Evolutionary conservation across 92 coral and sea anemone species (phyloP).

Genomic region (Muricea muricata): DNA sequence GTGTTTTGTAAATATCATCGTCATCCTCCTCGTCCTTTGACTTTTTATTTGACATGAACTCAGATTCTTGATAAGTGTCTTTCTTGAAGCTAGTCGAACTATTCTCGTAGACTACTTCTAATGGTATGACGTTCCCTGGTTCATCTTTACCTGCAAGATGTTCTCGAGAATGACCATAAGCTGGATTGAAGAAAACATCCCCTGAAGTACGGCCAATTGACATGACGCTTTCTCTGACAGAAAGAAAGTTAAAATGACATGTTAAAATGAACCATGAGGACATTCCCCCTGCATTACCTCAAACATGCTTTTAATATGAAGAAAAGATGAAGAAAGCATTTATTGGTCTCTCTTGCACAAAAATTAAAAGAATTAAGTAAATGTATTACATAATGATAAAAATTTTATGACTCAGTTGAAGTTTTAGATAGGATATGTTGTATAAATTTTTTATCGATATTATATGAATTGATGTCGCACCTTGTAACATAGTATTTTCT

Average conservation of each 20-base stretch:
- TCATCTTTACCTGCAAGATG: constrained; percentile 22
- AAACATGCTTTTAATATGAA: too few species aligned
- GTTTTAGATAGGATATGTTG: too few species aligned
- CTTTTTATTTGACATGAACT: constrained; percentile 2
- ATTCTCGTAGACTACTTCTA: constrained; percentile 38
- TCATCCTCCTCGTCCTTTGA: constrained; percentile 75
- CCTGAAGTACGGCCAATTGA: constrained; percentile 42
- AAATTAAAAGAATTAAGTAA: too few species aligned
- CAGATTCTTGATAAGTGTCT: constrained; percentile 15
- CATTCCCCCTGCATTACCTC: too few species aligned
- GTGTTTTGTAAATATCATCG: constrained; percentile 89
- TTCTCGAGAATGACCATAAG: constrained; percentile 33
- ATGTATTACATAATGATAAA: too few species aligned
- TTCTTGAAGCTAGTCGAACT: constrained; percentile 28
- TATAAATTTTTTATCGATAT: too few species aligned
- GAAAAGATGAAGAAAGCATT: too few species aligned
- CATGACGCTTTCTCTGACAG: constrained; percentile 45
- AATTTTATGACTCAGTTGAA: too few species aligned
- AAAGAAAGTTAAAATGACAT: background rate
- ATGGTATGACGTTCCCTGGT: constrained; percentile 19
- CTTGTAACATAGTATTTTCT: constrained; percentile 36
- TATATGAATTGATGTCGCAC: background rate
- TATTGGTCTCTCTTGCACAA: too few species aligned
- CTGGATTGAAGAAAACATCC: constrained; percentile 44
- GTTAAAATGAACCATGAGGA: too few species aligned